A percentile compares a stretch with the other conserved stretches of the same genome.
Evolutionary conservation across 2,888 invertebrate genomes (phyloP).

Genomic region (Lochmaea capreae): DNA sequence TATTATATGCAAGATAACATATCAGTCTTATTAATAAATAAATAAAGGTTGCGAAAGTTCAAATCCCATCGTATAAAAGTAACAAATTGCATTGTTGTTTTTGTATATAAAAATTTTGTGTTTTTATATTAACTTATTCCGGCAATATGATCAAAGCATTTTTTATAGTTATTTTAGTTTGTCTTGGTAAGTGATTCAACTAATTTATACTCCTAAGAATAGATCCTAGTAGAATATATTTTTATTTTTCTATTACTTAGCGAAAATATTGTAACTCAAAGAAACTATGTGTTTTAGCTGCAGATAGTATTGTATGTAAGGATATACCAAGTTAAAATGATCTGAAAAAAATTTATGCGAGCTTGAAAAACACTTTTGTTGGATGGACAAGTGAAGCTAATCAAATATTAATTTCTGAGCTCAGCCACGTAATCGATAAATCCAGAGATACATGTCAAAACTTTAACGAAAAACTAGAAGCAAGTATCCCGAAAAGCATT

Average conservation of each 20-base stretch:
- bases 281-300: no score
- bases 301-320: no score
- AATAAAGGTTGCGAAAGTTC: not conserved
- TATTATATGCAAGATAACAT: not conserved
- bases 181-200: not conserved
- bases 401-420: not conserved
- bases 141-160: not conserved
- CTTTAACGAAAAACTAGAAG: conserved; percentile 1
- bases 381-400: not conserved
- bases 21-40: no score
- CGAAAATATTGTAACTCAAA: no score
- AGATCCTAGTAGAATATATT: no score
- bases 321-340: no score
- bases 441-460: not conserved
- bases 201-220: not conserved
- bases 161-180: not conserved
- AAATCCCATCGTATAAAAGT: not conserved
- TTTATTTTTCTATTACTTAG: no score
- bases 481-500: not conserved
- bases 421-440: not conserved
- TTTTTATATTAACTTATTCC: not conserved
- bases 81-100: not conserved
- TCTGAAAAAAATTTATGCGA: no score
- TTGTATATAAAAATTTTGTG: not conserved
- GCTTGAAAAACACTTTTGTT: no score